Conservation (phyloP, 1,140 invertebrate species). For the Drosophila teissieri region DNA sequence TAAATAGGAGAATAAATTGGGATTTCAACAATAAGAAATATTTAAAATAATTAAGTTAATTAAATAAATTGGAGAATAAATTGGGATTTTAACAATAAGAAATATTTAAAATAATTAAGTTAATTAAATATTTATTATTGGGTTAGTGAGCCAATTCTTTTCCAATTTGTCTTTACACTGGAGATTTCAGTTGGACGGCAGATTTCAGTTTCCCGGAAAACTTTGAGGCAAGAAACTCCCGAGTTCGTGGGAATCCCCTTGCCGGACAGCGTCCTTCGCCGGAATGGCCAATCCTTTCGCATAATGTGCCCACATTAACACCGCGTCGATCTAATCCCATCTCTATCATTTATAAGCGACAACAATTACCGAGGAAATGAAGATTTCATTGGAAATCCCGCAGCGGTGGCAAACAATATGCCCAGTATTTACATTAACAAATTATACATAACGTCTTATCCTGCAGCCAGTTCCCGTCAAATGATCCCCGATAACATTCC, state of each 20-base stretch:
- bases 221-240: conserved; percentile 27
- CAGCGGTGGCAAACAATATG: conserved; percentile 40
- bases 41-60: no score
- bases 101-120: not conserved
- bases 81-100: no score
- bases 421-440: conserved; percentile 75
- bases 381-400: conserved; percentile 61
- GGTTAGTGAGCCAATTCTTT: not conserved
- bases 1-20: no score
- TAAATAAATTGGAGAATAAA: no score
- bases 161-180: not conserved
- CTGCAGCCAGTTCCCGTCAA: conserved; percentile 52
- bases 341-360: conserved; percentile 37
- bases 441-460: conserved; percentile 51
- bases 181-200: conserved; percentile 8
- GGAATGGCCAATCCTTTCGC: conserved; percentile 74
- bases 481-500: conserved; percentile 49
- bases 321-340: conserved; percentile 8
- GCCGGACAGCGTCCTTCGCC: conserved; percentile 44
- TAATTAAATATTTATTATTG: no score
- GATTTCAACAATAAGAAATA: not conserved
- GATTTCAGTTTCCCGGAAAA: conserved; percentile 28
- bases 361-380: conserved; percentile 44
- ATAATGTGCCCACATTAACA: conserved; percentile 83
- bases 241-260: conserved; percentile 57